phyloP scores from a whole-genome alignment of 2,888 invertebrate species.

The Ypsolopha sequella region DNA sequence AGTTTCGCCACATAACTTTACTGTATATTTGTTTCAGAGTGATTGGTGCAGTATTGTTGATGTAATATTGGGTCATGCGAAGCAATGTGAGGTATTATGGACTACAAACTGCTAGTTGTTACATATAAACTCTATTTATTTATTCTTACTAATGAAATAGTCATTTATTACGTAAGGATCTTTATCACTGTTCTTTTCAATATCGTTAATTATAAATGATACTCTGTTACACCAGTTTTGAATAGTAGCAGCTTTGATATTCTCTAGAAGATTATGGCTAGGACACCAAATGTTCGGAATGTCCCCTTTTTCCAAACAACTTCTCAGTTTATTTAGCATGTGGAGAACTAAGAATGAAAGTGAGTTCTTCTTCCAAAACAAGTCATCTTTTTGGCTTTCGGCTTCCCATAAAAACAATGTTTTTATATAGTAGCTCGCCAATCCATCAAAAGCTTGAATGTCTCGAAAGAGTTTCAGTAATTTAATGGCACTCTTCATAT shows the following conservation, averaged over 20 bases:
- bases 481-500: constrained; percentile 36
- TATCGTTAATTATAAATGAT: constrained; percentile 24
- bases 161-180: constrained; percentile 18
- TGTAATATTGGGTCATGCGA: too few relatives aligned
- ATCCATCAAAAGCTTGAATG: constrained; percentile 32
- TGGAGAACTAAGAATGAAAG: constrained; percentile 29
- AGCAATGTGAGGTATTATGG: too few relatives aligned
- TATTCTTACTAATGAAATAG: too few relatives aligned
- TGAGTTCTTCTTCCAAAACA: constrained; percentile 33
- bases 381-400: constrained; percentile 13
- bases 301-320: constrained; percentile 20
- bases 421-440: constrained; percentile 47
- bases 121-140: too few relatives aligned
- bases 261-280: constrained; percentile 32
- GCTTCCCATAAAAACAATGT: constrained; percentile 43
- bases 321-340: constrained; percentile 33
- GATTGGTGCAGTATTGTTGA: too few relatives aligned
- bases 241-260: constrained; percentile 31
- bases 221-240: constrained; percentile 34
- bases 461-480: constrained; percentile 38
- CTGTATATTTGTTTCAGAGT: too few relatives aligned
- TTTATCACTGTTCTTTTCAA: constrained; percentile 13
- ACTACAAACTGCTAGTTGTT: too few relatives aligned
- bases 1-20: too few relatives aligned
- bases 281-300: constrained; percentile 42